Percentiles rank a stretch among this genome's conserved stretches.
These are phyloP conservation scores for Hippocampus kuda DNA, from an alignment of 2,797 vertebrate species.

Conservation along the genomic window DNA sequence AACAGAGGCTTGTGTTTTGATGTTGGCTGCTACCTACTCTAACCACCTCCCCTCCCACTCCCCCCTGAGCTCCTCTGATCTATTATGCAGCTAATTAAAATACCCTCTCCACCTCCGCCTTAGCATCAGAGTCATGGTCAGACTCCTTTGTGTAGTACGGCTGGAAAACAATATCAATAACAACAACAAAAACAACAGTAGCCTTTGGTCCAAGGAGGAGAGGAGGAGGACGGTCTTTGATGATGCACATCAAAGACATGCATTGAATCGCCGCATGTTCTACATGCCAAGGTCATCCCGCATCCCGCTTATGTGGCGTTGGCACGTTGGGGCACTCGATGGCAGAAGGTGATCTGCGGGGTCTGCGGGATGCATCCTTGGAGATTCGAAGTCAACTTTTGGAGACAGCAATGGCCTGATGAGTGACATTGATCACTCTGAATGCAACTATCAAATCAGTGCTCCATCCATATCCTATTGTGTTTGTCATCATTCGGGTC, in stretches of 20 bases:
- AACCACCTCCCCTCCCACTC: constrained; percentile 15
- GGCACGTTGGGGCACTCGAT: constrained; percentile 12
- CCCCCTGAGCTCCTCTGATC: constrained; percentile 60
- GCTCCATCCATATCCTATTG: not conserved
- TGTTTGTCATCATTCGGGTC: not conserved
- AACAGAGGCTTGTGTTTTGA: constrained; percentile 60
- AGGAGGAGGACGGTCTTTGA: constrained; percentile 66
- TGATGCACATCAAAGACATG: constrained; percentile 61
- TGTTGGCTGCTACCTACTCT: constrained; percentile 62
- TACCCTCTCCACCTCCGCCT: constrained; percentile 66
- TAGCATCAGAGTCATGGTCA: constrained; percentile 77
- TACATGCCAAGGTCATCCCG: constrained; percentile 59
- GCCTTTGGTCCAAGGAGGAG: constrained; percentile 68
- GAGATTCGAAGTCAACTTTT: constrained; percentile 16
- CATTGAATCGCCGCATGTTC: constrained; percentile 51
- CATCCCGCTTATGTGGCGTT: constrained; percentile 34
- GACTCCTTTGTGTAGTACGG: constrained; percentile 70
- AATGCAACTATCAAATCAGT: not conserved
- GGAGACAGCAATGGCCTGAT: not conserved
- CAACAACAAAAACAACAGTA: constrained; percentile 78
- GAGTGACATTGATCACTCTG: not conserved
- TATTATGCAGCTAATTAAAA: constrained; percentile 64
- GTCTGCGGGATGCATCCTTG: constrained; percentile 6
- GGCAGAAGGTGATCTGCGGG: constrained; percentile 25
- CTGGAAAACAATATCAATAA: constrained; percentile 68